phyloP scores from a whole-genome alignment of 92 coral and sea anemone species.

The Hydrozoanthus gracilis region DNA sequence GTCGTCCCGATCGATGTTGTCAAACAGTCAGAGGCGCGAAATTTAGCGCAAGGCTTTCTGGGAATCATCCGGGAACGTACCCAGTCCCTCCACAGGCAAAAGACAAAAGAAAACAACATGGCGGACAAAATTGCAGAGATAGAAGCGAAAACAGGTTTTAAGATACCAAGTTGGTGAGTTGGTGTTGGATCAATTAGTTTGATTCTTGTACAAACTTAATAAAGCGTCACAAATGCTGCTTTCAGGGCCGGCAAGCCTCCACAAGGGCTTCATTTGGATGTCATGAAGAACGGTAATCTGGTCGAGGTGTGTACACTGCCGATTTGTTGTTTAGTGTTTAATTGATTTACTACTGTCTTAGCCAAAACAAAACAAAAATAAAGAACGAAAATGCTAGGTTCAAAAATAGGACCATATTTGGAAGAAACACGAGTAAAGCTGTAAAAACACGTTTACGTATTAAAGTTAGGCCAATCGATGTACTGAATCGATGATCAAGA shows the following conservation, averaged over 20 bases:
- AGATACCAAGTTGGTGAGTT: slow-evolving; percentile 87
- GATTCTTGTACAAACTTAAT: slow-evolving; percentile 1
- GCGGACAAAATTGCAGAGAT: slow-evolving; percentile 80
- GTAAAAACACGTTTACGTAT: no score
- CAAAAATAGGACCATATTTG: no score
- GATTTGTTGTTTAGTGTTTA: background rate
- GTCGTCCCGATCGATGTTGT: background rate
- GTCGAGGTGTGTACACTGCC: slow-evolving; percentile 72
- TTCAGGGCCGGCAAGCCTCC: slow-evolving; percentile 97
- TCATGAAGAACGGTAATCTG: slow-evolving; percentile 85
- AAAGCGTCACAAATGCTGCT: slow-evolving; percentile 19
- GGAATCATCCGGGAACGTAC: slow-evolving; percentile 48
- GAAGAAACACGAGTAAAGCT: no score
- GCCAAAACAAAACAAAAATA: no score
- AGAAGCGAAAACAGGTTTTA: slow-evolving; percentile 66
- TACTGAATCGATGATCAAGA: no score
- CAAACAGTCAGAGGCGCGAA: slow-evolving; percentile 62
- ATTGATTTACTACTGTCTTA: background rate
- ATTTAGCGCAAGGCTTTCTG: slow-evolving; percentile 37
- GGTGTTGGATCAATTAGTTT: background rate
- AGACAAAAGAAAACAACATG: slow-evolving; percentile 69
- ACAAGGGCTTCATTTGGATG: slow-evolving; percentile 96
- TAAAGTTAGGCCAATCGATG: no score
- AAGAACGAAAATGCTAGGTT: no score
- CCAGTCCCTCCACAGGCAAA: slow-evolving; percentile 1